Percentiles rank a stretch among this genome's conserved stretches.
Evolutionary conservation across 2,797 vertebrate species (phyloP).

Genomic region (Lindbergichthys nudifrons): DNA sequence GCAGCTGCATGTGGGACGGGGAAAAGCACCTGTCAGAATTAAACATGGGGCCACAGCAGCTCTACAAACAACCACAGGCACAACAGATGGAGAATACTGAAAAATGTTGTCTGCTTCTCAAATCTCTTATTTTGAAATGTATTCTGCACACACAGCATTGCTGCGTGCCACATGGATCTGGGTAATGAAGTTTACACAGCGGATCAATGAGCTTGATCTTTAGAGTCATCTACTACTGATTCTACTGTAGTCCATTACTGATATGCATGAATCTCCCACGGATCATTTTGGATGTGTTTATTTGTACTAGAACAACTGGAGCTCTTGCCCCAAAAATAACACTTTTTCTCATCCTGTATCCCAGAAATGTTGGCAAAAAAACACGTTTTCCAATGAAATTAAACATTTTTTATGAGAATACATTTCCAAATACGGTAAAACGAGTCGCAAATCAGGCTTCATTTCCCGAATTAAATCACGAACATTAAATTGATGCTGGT

Average conservation of each 20-base stretch:
- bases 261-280: background rate
- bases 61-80: constrained; percentile 49
- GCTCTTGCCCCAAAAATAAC: background rate
- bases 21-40: constrained; percentile 77
- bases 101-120: constrained; percentile 43
- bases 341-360: background rate
- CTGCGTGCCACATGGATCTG: constrained; percentile 15
- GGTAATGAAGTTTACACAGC: constrained; percentile 30
- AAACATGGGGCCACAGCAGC: constrained; percentile 59
- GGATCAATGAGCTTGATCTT: constrained; percentile 18
- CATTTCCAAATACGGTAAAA: background rate
- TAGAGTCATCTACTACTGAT: background rate
- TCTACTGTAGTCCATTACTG: background rate
- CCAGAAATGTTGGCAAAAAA: background rate
- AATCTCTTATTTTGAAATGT: constrained; percentile 51
- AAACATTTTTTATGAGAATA: background rate
- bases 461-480: constrained; percentile 7
- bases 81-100: constrained; percentile 70
- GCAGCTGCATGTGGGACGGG: constrained; percentile 71
- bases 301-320: background rate
- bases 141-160: constrained; percentile 37
- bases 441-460: background rate
- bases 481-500: background rate
- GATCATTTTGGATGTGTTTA: constrained; percentile 2
- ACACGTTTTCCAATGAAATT: background rate